These are phyloP conservation scores for Hylaeus anthracinus DNA, from an alignment of 1,140 invertebrate species.

Conservation along the genomic window DNA sequence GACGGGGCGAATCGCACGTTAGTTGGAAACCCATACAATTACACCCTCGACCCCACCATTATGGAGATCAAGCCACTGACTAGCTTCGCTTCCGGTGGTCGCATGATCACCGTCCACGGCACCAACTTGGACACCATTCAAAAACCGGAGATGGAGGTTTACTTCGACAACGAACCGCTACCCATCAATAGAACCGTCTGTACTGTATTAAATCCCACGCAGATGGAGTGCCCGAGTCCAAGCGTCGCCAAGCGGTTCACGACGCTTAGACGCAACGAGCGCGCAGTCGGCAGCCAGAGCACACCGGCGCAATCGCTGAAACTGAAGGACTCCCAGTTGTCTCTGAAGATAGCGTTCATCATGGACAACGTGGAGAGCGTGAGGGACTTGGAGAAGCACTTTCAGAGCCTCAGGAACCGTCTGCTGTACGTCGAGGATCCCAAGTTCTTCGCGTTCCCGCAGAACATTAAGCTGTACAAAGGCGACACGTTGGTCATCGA, in stretches of 20 bases:
- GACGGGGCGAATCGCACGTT: slow-evolving; percentile 91
- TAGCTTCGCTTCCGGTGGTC: slow-evolving; percentile 94
- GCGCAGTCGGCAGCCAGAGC: slow-evolving; percentile 21
- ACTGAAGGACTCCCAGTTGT: slow-evolving; percentile 83
- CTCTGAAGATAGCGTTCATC: slow-evolving; percentile 91
- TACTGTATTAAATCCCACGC: slow-evolving; percentile 91
- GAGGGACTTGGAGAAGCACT: slow-evolving; percentile 92
- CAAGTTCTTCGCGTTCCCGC: slow-evolving; percentile 92
- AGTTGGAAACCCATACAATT: slow-evolving; percentile 89
- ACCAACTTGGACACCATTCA: slow-evolving; percentile 95
- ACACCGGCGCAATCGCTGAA: slow-evolving; percentile 64
- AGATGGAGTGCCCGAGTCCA: slow-evolving; percentile 98
- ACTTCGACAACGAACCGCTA: slow-evolving; percentile 85
- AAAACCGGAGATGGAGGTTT: slow-evolving; percentile 93
- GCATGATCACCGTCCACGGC: slow-evolving; percentile 95
- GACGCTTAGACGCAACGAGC: slow-evolving; percentile 54
- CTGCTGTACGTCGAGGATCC: slow-evolving; percentile 96
- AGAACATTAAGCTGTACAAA: slow-evolving; percentile 93
- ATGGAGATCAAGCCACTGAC: slow-evolving; percentile 94
- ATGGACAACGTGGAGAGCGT: slow-evolving; percentile 98
- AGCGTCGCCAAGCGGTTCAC: slow-evolving; percentile 81
- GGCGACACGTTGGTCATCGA: slow-evolving; percentile 98
- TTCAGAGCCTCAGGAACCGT: slow-evolving; percentile 88
- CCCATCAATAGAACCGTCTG: slow-evolving; percentile 92
- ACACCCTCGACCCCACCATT: slow-evolving; percentile 95